Evolutionary conservation across 2,888 invertebrate species (phyloP).

Genomic region (Thyatira batis): DNA sequence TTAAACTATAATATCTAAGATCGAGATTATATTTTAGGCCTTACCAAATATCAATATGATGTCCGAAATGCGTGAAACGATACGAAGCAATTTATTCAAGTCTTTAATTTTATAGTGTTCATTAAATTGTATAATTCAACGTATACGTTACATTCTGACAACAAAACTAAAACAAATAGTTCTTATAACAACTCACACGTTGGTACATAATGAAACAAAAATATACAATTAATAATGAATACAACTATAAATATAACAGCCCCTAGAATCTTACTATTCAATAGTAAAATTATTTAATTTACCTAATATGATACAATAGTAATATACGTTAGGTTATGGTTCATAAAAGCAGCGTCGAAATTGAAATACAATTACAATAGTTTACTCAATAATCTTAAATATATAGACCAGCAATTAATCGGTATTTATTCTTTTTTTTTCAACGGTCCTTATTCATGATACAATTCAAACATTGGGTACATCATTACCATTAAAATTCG

Average conservation of each 20-base stretch:
- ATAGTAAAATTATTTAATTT: conserved; percentile 70
- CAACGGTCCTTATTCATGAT: conserved; percentile 1
- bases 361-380: conserved; percentile 39
- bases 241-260: conserved; percentile 78
- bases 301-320: conserved; percentile 60
- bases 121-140: conserved; percentile 21
- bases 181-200: conserved; percentile 39
- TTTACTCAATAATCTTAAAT: conserved; percentile 25
- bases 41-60: conserved; percentile 46
- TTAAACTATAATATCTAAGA: conserved; percentile 37
- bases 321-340: conserved; percentile 62
- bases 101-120: conserved; percentile 9
- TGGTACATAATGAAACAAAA: conserved; percentile 63
- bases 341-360: conserved; percentile 73
- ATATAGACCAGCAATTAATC: conserved; percentile 26
- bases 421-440: conserved; percentile 18
- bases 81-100: conserved; percentile 32
- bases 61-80: conserved; percentile 47
- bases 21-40: conserved; percentile 73
- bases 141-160: conserved; percentile 20
- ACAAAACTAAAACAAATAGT: conserved; percentile 11
- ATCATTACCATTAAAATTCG: conserved; percentile 48
- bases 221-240: conserved; percentile 68
- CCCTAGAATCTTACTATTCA: conserved; percentile 76
- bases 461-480: conserved; percentile 14